Evolutionary conservation across 2,113 vertebrate genomes (phyloP).

Genomic region (Ceyx cyanopectus): DNA sequence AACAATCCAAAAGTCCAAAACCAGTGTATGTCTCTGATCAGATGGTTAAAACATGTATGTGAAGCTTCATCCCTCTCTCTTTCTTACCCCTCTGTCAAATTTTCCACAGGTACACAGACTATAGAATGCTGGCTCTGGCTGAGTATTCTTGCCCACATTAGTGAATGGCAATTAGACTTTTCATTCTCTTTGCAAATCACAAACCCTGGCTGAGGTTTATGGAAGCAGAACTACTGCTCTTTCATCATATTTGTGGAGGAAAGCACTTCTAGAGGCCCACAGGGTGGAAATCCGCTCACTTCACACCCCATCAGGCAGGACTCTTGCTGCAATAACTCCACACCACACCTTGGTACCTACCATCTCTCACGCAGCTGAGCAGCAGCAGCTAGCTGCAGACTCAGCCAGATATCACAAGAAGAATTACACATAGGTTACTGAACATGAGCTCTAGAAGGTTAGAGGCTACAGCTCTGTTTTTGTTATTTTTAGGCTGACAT

Average conservation of each 20-base stretch:
- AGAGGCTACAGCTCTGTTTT: neutral
- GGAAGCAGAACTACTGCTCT: neutral
- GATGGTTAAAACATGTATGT: fast-evolving
- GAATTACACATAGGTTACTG: neutral
- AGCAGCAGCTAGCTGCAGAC: neutral
- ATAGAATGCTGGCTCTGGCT: neutral
- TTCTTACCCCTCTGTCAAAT: neutral
- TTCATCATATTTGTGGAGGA: slow-evolving; percentile 5
- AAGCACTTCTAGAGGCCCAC: neutral
- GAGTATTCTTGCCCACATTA: neutral
- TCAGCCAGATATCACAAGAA: neutral
- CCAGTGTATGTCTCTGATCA: neutral
- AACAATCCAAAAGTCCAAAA: neutral
- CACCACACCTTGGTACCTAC: neutral
- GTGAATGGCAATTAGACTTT: neutral
- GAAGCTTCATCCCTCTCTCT: neutral
- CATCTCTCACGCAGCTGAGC: fast-evolving
- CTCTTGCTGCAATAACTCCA: neutral
- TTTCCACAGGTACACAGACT: neutral
- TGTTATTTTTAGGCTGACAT: neutral
- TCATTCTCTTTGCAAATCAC: neutral
- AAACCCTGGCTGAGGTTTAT: neutral
- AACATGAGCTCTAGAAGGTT: neutral
- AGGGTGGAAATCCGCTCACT: slow-evolving; percentile 12
- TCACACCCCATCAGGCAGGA: neutral